phyloP scores from a whole-genome alignment of 2,888 invertebrate genomes.

The Noctuana brunneofusca region DNA sequence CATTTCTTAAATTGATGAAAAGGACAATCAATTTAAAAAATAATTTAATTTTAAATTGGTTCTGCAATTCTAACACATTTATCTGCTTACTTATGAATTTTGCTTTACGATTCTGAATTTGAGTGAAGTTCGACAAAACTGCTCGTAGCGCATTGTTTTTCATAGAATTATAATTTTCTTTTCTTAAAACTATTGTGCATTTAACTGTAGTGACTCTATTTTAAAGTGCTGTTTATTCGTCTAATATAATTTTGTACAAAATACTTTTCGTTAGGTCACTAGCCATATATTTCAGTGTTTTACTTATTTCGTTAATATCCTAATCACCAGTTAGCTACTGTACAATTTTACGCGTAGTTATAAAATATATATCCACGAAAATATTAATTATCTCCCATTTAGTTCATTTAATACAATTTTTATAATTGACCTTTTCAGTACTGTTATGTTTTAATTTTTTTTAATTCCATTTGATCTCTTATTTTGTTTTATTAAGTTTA shows the following conservation, averaged over 20 bases:
- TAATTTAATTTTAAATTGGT: constrained; percentile 51
- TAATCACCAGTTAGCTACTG: neutral
- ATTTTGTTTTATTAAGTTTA: constrained; percentile 72
- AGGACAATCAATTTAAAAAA: constrained; percentile 31
- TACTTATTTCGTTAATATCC: neutral
- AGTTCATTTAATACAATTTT: constrained; percentile 35
- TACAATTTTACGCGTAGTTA: neutral
- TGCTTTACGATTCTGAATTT: constrained; percentile 65
- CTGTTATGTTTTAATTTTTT: constrained; percentile 74
- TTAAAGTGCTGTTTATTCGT: neutral
- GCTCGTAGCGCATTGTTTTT: constrained; percentile 45
- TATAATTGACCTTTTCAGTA: constrained; percentile 49
- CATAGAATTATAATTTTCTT: constrained; percentile 39
- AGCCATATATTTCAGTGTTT: constrained; percentile 1
- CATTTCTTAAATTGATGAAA: constrained; percentile 24
- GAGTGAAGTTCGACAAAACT: constrained; percentile 82
- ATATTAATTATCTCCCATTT: constrained; percentile 26
- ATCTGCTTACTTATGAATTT: constrained; percentile 55
- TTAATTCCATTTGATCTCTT: constrained; percentile 79
- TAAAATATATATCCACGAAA: neutral
- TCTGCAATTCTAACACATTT: constrained; percentile 57
- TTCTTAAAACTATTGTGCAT: constrained; percentile 41
- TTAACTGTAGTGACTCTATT: constrained; percentile 24
- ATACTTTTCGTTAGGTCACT: constrained; percentile 10
- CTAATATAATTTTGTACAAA: constrained; percentile 8